A percentile compares a stretch with the other conserved stretches of the same genome.
These are phyloP conservation scores for Hemicentrotus pulcherrimus DNA, from an alignment of 35 echinoderm and acorn worm species.

Conservation along the genomic window DNA sequence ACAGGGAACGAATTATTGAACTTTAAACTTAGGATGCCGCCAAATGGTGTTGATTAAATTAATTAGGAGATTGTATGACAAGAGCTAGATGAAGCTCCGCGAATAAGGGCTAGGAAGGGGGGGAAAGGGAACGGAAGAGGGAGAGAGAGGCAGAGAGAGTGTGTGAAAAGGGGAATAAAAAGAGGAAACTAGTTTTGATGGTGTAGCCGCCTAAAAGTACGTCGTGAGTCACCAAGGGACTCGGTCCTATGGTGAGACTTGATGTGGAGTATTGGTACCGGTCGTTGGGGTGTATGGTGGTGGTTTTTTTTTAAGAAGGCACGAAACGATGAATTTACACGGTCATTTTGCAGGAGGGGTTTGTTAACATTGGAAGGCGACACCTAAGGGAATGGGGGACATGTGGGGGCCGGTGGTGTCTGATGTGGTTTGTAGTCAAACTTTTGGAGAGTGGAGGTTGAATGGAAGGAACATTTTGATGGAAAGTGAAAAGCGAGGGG, in stretches of 20 bases:
- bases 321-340: not conserved
- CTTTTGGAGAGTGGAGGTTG: not conserved
- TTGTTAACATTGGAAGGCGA: slow-evolving; percentile 34
- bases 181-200: slow-evolving; percentile 33
- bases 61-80: slow-evolving; percentile 41
- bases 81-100: slow-evolving; percentile 1
- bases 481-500: not conserved
- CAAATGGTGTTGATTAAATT: slow-evolving; percentile 42
- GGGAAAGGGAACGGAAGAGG: not conserved
- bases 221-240: slow-evolving; percentile 30
- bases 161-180: not conserved
- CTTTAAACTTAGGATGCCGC: slow-evolving; percentile 24
- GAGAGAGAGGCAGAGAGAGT: not conserved
- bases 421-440: slow-evolving; percentile 30
- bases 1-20: slow-evolving; percentile 12
- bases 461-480: not conserved
- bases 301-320: not conserved
- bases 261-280: not conserved
- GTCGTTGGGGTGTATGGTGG: not conserved
- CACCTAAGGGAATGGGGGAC: not conserved
- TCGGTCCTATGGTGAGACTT: not conserved
- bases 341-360: not conserved
- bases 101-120: not conserved
- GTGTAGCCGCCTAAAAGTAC: slow-evolving; percentile 40
- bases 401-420: not conserved